phyloP scores from a whole-genome alignment of 2,888 invertebrate genomes.

The Buathra laborator region DNA sequence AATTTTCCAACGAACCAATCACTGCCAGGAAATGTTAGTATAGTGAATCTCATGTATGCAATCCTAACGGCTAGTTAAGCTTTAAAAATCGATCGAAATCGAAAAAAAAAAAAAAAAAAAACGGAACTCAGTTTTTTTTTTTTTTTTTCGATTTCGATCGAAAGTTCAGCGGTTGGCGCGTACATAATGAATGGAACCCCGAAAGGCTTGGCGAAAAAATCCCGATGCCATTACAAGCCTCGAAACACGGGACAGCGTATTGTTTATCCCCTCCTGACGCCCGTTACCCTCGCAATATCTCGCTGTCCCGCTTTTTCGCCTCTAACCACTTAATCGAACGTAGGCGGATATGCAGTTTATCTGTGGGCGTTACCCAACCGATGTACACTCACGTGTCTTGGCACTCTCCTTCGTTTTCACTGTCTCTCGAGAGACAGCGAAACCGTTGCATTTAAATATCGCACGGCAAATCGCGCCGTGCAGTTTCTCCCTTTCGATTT shows the following conservation, averaged over 20 bases:
- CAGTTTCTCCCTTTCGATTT: slow-evolving; percentile 53
- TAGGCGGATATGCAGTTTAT: slow-evolving; percentile 60
- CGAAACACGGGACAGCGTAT: slow-evolving; percentile 33
- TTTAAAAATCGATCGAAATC: no score
- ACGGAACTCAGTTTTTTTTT: no score
- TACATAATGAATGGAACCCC: not conserved
- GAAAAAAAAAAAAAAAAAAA: no score
- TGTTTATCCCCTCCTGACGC: slow-evolving; percentile 31
- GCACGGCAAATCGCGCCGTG: slow-evolving; percentile 17
- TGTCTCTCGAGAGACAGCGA: not conserved
- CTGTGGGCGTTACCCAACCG: slow-evolving; percentile 59
- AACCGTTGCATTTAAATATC: slow-evolving; percentile 47
- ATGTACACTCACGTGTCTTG: slow-evolving; percentile 47
- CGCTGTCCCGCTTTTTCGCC: slow-evolving; percentile 38
- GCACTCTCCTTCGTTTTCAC: slow-evolving; percentile 40
- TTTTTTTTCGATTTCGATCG: not conserved
- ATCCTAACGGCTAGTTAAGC: no score
- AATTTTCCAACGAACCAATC: no score
- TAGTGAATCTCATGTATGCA: no score
- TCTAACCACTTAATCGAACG: slow-evolving; percentile 65
- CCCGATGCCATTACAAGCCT: slow-evolving; percentile 29
- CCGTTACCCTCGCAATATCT: slow-evolving; percentile 17
- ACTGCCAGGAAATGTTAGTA: no score
- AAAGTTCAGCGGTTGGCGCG: not conserved
- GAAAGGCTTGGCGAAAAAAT: slow-evolving; percentile 44